Evolutionary conservation across 2,797 vertebrate species (phyloP).

Genomic region (Chelidonichthys spinosus): DNA sequence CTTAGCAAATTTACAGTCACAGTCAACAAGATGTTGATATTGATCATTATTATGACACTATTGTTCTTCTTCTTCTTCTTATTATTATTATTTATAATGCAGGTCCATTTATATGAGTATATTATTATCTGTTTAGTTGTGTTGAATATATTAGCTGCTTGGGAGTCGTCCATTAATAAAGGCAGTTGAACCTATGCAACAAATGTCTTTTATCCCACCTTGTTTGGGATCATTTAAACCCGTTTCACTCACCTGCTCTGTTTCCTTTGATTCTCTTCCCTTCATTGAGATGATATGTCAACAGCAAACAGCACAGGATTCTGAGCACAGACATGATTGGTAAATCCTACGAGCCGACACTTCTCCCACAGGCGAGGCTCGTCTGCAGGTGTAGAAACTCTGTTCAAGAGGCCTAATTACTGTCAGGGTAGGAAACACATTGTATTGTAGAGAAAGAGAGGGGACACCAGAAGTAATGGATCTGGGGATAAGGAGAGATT

Average conservation of each 20-base stretch:
- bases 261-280: constrained; percentile 71
- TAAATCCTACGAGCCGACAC: constrained; percentile 29
- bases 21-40: not conserved
- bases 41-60: too few species aligned
- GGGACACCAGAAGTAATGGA: constrained; percentile 30
- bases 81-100: too few species aligned
- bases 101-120: too few species aligned
- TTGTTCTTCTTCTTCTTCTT: too few species aligned
- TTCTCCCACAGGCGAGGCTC: constrained; percentile 18
- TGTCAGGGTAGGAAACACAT: constrained; percentile 29
- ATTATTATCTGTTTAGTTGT: not conserved
- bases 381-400: constrained; percentile 6
- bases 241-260: constrained; percentile 73
- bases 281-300: constrained; percentile 67
- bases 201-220: not conserved
- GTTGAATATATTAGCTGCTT: not conserved
- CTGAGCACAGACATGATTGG: constrained; percentile 69
- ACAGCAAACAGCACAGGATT: constrained; percentile 74
- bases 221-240: not conserved
- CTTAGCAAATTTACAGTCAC: not conserved
- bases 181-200: not conserved
- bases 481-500: constrained; percentile 53
- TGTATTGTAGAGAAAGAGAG: constrained; percentile 35
- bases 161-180: not conserved
- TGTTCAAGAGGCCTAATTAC: constrained; percentile 37